Evolutionary conservation across 2,113 vertebrate genomes (phyloP).

Genomic region (Peromyscus maniculatus): DNA sequence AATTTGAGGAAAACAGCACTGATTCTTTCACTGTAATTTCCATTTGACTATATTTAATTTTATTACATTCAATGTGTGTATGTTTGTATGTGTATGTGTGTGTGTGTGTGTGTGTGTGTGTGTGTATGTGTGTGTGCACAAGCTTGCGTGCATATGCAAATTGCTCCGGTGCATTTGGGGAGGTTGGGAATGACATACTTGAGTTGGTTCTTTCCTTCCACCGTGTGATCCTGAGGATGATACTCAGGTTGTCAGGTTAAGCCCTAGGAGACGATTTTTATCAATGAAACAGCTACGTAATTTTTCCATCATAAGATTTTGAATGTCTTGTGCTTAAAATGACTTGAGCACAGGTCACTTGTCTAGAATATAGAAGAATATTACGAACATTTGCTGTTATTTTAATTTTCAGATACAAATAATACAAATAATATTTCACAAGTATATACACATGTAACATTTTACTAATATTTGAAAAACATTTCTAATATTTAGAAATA

Average conservation of each 20-base stretch:
- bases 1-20: neutral
- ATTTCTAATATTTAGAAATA: neutral
- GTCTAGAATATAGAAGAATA: neutral
- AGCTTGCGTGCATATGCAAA: rapidly evolving
- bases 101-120: neutral
- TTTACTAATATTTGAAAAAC: neutral
- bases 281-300: neutral
- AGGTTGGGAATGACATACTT: too few relatives aligned
- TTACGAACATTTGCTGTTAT: neutral
- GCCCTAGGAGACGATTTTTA: neutral
- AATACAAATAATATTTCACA: neutral
- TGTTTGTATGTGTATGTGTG: neutral
- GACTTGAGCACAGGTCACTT: neutral
- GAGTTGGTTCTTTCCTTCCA: neutral
- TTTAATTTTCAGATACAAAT: neutral
- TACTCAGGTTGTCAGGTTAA: neutral
- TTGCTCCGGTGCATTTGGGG: neutral
- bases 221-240: too few relatives aligned
- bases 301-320: neutral
- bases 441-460: neutral
- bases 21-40: neutral
- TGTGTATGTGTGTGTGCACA: neutral
- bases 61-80: neutral
- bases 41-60: neutral
- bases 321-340: neutral